phyloP scores from a whole-genome alignment of 2,888 invertebrate species.

The Drosophila nr. medialis region DNA sequence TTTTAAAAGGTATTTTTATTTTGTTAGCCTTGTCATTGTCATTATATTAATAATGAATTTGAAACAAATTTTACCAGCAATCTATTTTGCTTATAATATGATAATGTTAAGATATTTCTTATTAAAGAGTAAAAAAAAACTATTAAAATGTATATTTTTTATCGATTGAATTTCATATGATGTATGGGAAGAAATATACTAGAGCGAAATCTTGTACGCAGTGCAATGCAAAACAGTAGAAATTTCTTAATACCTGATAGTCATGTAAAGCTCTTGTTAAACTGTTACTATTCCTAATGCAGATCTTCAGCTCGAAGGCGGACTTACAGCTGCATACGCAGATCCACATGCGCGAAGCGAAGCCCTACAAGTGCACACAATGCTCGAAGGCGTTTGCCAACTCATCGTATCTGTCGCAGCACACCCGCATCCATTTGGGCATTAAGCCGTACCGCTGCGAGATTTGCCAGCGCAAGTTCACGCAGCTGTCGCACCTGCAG shows the following conservation, averaged over 20 bases:
- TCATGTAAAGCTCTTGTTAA: background rate
- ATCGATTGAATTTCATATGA: background rate
- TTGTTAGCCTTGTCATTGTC: background rate
- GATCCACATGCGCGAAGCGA: conserved; percentile 99
- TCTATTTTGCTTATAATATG: background rate
- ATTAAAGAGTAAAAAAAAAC: no score
- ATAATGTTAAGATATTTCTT: background rate
- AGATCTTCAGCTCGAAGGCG: conserved; percentile 99
- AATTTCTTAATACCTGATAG: background rate
- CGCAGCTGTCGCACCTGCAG: conserved; percentile 99
- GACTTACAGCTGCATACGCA: conserved; percentile 98
- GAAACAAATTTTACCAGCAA: background rate
- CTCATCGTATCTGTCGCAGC: conserved; percentile 99
- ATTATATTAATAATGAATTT: background rate
- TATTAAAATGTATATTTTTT: background rate
- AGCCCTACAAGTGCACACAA: conserved; percentile 99
- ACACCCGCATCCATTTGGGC: conserved; percentile 99
- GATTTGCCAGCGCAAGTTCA: conserved; percentile 99
- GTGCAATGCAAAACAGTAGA: background rate
- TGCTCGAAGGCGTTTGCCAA: conserved; percentile 99
- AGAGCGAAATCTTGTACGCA: no score
- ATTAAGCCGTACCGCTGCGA: conserved; percentile 99
- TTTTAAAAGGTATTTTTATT: background rate
- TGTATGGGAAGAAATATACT: background rate
- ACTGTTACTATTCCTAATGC: conserved; percentile 80